Evolutionary conservation across 2,797 vertebrate species (phyloP).

Genomic region (Fratercula arctica): DNA sequence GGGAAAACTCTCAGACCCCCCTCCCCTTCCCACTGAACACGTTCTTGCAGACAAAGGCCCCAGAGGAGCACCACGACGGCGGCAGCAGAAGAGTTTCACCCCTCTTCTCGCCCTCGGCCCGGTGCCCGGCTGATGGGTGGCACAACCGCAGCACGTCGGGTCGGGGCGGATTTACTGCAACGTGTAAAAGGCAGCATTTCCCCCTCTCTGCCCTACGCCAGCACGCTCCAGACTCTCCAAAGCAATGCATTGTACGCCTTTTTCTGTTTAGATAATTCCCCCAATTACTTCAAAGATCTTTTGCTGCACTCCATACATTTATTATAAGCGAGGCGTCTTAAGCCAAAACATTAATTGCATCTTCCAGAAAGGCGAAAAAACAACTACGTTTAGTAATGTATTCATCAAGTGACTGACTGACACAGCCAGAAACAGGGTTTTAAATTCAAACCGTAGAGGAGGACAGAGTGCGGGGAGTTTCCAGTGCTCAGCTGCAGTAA

Average conservation of each 20-base stretch:
- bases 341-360: conserved; percentile 74
- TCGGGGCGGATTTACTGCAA: rapidly evolving
- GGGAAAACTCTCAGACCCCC: not conserved
- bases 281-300: not conserved
- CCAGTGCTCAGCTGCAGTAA: conserved; percentile 53
- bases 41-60: rapidly evolving
- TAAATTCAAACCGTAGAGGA: conserved; percentile 5
- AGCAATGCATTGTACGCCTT: rapidly evolving
- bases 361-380: not conserved
- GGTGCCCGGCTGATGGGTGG: rapidly evolving
- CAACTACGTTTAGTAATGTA: conserved; percentile 27
- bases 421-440: conserved; percentile 57
- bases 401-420: conserved; percentile 69
- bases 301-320: not conserved
- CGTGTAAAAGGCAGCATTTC: not conserved
- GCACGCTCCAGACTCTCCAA: not conserved
- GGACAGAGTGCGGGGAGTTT: conserved; percentile 56
- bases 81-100: not conserved
- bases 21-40: not conserved
- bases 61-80: not conserved
- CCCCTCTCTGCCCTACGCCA: not conserved
- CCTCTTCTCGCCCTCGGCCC: not conserved
- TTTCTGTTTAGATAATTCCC: not conserved
- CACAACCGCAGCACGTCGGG: not conserved
- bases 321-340: not conserved